Percentiles rank a stretch among this genome's conserved stretches.
Conservation (phyloP, 2,888 invertebrate species). For the Biston betularia region DNA sequence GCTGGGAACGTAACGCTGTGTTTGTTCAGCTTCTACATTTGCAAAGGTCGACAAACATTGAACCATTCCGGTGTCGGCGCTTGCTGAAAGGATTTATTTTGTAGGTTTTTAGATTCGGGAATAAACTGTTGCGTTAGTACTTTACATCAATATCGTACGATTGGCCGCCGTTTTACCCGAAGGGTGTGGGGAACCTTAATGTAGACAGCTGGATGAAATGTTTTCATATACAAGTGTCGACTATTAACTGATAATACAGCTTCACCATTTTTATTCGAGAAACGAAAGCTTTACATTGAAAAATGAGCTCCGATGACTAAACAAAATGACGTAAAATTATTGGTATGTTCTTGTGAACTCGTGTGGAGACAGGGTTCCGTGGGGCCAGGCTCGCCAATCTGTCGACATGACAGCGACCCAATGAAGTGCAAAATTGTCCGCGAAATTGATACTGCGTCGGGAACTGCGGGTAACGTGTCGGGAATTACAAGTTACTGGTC, state of each 20-base stretch:
- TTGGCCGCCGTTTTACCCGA: too few relatives aligned
- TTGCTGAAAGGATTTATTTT: conserved; percentile 6
- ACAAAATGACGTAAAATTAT: background rate
- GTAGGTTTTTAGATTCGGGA: background rate
- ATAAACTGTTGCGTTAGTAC: conserved; percentile 1
- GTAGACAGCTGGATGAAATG: too few relatives aligned
- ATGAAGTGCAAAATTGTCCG: conserved; percentile 8
- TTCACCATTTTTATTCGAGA: too few relatives aligned
- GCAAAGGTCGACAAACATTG: conserved; percentile 12
- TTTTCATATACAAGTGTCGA: too few relatives aligned
- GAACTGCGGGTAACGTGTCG: conserved; percentile 1
- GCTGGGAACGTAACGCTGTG: conserved; percentile 1
- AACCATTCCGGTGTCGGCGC: background rate
- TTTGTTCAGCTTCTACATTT: conserved; percentile 11
- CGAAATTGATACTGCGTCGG: conserved; percentile 12
- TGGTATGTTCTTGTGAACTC: background rate
- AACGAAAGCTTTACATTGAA: too few relatives aligned
- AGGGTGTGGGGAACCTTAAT: too few relatives aligned
- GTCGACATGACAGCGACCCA: background rate
- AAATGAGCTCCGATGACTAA: too few relatives aligned
- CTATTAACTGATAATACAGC: too few relatives aligned
- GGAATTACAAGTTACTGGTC: background rate
- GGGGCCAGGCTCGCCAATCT: too few relatives aligned
- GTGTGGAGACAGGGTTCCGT: background rate
- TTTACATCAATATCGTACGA: too few relatives aligned